These are phyloP conservation scores for Schrankia costaestrigalis DNA, from an alignment of 2,888 invertebrate genomes.

Conservation along the genomic window DNA sequence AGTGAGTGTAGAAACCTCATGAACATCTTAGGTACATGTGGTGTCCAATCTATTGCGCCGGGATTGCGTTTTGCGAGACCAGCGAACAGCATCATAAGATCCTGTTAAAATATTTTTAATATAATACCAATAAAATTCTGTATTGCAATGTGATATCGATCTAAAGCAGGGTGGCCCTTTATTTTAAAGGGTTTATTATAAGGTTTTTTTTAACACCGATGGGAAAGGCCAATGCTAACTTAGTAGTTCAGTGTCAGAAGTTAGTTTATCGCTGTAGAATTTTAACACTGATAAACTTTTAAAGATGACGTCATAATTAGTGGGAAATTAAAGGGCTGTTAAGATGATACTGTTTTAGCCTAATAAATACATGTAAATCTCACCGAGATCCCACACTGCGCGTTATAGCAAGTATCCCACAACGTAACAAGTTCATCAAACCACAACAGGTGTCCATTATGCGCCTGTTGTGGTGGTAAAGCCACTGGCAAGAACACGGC, in stretches of 20 bases:
- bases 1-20: conserved; percentile 86
- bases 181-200: too few relatives aligned
- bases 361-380: conserved; percentile 20
- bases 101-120: conserved; percentile 77
- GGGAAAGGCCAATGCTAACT: too few relatives aligned
- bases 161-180: too few relatives aligned
- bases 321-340: too few relatives aligned
- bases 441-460: conserved; percentile 88
- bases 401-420: conserved; percentile 89
- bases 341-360: too few relatives aligned
- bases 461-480: conserved; percentile 82
- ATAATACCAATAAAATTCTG: too few relatives aligned
- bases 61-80: conserved; percentile 86
- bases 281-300: too few relatives aligned
- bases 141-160: too few relatives aligned
- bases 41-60: conserved; percentile 93
- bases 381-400: conserved; percentile 82
- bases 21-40: conserved; percentile 89
- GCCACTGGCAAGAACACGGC: conserved; percentile 89
- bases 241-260: too few relatives aligned
- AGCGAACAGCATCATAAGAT: conserved; percentile 87
- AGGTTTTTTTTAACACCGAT: too few relatives aligned
- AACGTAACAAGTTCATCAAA: conserved; percentile 88
- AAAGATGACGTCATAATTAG: too few relatives aligned
- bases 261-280: too few relatives aligned